Evolutionary conservation across 1,140 invertebrate genomes (phyloP).

Genomic region (Geopemphigus sp.): DNA sequence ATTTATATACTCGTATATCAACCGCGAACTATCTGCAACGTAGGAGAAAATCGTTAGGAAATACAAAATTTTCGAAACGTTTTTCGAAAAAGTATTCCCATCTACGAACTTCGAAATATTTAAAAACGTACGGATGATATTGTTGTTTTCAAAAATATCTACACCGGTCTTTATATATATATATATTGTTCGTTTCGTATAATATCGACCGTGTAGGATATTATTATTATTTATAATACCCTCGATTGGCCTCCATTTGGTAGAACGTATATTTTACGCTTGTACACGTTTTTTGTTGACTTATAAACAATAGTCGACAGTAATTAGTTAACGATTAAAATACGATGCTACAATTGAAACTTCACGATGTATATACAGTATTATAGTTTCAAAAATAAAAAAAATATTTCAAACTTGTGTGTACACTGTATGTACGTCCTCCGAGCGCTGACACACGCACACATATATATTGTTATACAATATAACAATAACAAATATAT

Average conservation of each 20-base stretch:
- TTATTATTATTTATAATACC: not conserved
- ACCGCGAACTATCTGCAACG: too few relatives aligned
- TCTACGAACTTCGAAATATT: too few relatives aligned
- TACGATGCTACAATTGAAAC: conserved; percentile 9
- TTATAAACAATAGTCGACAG: not conserved
- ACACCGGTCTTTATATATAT: not conserved
- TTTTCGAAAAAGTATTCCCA: too few relatives aligned
- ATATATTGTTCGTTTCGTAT: too few relatives aligned
- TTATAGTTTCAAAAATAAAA: too few relatives aligned
- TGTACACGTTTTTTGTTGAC: not conserved
- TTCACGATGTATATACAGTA: not conserved
- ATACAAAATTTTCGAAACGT: too few relatives aligned
- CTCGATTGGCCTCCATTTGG: not conserved
- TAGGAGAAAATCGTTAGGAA: not conserved
- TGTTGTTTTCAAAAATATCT: not conserved
- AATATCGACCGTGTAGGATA: too few relatives aligned
- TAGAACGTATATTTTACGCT: not conserved
- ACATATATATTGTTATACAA: not conserved
- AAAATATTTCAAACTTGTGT: not conserved
- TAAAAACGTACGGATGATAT: too few relatives aligned
- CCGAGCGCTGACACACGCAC: not conserved
- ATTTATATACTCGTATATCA: not conserved
- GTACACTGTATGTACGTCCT: not conserved
- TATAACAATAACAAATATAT: not conserved
- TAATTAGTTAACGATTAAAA: conserved; percentile 41